Conservation (phyloP, 2,797 vertebrate genomes). For the Phaenicophaeus curvirostris region DNA sequence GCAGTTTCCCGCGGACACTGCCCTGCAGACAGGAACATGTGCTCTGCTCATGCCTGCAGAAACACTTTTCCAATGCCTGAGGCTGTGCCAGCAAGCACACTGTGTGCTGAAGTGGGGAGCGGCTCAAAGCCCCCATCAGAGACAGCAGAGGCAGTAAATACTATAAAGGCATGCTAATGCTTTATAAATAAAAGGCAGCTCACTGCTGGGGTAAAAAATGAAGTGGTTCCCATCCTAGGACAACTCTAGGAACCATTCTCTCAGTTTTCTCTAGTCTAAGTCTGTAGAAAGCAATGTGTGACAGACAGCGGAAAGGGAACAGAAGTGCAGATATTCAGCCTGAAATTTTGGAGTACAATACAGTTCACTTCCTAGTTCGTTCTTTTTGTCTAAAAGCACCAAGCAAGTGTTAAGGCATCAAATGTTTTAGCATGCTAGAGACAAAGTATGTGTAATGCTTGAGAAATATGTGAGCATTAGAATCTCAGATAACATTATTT, state of each 20-base stretch:
- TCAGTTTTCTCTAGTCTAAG: not conserved
- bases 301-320: not conserved
- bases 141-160: not conserved
- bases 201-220: not conserved
- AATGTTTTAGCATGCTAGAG: not conserved
- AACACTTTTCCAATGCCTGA: no score
- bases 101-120: not conserved
- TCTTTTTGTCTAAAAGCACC: not conserved
- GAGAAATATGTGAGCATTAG: not conserved
- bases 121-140: not conserved
- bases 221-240: not conserved
- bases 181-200: not conserved
- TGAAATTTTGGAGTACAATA: not conserved
- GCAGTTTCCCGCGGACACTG: not conserved
- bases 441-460: not conserved
- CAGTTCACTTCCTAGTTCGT: not conserved
- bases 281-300: not conserved
- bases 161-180: not conserved
- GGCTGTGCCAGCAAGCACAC: rapidly evolving
- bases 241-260: not conserved
- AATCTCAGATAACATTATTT: not conserved
- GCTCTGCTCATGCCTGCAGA: not conserved
- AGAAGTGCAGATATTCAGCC: not conserved
- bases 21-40: not conserved
- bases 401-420: not conserved